These are phyloP conservation scores for Huso huso DNA, from an alignment of 2,797 vertebrate species.

Conservation along the genomic window DNA sequence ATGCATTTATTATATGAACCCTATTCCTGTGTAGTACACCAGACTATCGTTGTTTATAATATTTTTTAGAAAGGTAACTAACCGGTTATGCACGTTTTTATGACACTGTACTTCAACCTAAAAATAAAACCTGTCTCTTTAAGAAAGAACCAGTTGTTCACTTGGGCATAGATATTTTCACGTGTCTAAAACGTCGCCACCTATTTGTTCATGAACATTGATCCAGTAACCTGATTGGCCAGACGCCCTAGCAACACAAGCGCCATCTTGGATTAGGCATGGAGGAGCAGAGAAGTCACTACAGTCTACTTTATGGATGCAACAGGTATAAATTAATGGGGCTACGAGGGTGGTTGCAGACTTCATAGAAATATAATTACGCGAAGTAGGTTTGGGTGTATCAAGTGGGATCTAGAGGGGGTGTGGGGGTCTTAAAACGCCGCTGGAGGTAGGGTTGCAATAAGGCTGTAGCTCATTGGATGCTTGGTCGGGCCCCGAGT, in stretches of 20 bases:
- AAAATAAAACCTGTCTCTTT: too few species aligned
- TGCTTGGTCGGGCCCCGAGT: constrained; percentile 31
- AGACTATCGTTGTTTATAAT: too few species aligned
- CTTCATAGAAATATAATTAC: too few species aligned
- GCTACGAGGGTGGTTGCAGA: too few species aligned
- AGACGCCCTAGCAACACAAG: constrained; percentile 46
- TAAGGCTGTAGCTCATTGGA: constrained; percentile 73
- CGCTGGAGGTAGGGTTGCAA: constrained; percentile 61
- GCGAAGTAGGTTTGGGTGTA: not conserved
- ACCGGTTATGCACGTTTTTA: too few species aligned
- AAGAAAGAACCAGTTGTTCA: too few species aligned
- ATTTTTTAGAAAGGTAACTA: too few species aligned
- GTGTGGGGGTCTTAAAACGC: constrained; percentile 25
- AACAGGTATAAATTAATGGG: too few species aligned
- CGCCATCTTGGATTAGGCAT: constrained; percentile 57
- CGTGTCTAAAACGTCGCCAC: constrained; percentile 48
- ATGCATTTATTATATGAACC: too few species aligned
- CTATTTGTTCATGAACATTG: constrained; percentile 46
- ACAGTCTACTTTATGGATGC: constrained; percentile 23
- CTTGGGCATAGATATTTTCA: too few species aligned
- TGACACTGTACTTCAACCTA: too few species aligned
- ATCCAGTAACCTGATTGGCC: constrained; percentile 53
- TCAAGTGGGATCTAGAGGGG: constrained; percentile 10
- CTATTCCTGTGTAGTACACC: too few species aligned
- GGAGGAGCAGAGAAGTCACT: constrained; percentile 37